Conservation (phyloP, 2,113 vertebrate species). For the Vidua chalybeata region DNA sequence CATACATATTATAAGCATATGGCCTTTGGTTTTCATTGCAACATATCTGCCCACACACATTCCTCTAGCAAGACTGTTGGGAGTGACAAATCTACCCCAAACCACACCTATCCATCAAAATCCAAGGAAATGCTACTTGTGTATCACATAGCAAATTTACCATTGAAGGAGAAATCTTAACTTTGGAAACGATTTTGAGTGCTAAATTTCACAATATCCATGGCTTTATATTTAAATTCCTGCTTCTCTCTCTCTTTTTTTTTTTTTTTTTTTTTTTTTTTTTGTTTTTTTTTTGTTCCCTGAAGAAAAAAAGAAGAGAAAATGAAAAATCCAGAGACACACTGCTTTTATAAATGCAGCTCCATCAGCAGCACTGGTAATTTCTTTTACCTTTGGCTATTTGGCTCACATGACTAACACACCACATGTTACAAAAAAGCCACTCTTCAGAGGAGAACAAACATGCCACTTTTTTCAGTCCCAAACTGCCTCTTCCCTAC, state of each 20-base stretch:
- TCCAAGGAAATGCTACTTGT: neutral
- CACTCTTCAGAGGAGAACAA: neutral
- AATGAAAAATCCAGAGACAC: slow-evolving; percentile 29
- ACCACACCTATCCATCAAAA: neutral
- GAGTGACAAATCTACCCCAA: neutral
- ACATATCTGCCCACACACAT: neutral
- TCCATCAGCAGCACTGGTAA: slow-evolving; percentile 1
- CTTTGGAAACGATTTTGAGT: neutral
- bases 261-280: rapidly evolving
- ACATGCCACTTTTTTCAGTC: neutral
- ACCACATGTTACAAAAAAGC: neutral
- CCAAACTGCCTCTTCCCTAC: neutral
- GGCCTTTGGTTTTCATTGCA: neutral
- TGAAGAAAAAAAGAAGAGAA: neutral
- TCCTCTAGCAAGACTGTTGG: neutral
- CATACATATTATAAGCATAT: neutral
- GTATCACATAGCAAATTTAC: neutral
- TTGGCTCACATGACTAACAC: neutral
- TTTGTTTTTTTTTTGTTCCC: neutral
- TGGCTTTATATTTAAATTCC: neutral
- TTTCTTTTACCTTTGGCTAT: slow-evolving; percentile 51
- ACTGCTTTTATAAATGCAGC: neutral
- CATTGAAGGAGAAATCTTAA: neutral
- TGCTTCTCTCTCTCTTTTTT: neutral
- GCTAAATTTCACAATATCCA: neutral